Evolutionary conservation across 2,797 vertebrate genomes (phyloP).

Genomic region (Microchirus variegatus): DNA sequence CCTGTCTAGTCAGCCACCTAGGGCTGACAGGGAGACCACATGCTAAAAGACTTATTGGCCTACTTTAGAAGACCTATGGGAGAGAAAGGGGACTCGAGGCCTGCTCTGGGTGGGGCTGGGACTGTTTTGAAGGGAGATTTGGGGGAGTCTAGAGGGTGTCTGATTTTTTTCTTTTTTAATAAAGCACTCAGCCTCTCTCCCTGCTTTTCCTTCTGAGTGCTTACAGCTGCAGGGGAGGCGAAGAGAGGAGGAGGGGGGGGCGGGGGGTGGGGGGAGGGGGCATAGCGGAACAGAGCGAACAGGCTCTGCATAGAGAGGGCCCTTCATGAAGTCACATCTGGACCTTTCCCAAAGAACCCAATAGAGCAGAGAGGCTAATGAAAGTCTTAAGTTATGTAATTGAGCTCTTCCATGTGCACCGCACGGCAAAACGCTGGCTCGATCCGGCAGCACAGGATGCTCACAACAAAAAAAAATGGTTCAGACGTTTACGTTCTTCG

Average conservation of each 20-base stretch:
- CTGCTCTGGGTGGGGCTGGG: conserved; percentile 59
- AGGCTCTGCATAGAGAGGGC: conserved; percentile 68
- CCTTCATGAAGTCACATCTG: conserved; percentile 81
- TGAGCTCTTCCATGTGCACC: conserved; percentile 76
- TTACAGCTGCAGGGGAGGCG: conserved; percentile 72
- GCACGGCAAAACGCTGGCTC: conserved; percentile 63
- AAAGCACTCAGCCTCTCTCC: conserved; percentile 59
- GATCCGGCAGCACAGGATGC: conserved; percentile 59
- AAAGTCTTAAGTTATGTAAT: conserved; percentile 80
- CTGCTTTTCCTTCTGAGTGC: conserved; percentile 73
- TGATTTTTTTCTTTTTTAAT: conserved; percentile 69
- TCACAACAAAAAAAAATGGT: conserved; percentile 38
- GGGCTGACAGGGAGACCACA: conserved; percentile 68
- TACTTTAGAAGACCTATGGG: conserved; percentile 69
- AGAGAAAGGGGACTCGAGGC: conserved; percentile 37
- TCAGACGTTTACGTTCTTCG: conserved; percentile 44
- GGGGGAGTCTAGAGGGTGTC: conserved; percentile 59
- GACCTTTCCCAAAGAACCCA: conserved; percentile 75
- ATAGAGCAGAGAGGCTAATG: conserved; percentile 72
- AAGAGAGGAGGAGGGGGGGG: conserved; percentile 37
- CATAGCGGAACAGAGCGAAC: conserved; percentile 64
- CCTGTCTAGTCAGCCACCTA: conserved; percentile 77
- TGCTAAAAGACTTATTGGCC: conserved; percentile 79
- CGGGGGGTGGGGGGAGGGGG: conserved; percentile 48
- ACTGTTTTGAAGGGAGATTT: conserved; percentile 57